Conservation (phyloP, 2,113 vertebrate species). For the Rhinoderma darwinii region DNA sequence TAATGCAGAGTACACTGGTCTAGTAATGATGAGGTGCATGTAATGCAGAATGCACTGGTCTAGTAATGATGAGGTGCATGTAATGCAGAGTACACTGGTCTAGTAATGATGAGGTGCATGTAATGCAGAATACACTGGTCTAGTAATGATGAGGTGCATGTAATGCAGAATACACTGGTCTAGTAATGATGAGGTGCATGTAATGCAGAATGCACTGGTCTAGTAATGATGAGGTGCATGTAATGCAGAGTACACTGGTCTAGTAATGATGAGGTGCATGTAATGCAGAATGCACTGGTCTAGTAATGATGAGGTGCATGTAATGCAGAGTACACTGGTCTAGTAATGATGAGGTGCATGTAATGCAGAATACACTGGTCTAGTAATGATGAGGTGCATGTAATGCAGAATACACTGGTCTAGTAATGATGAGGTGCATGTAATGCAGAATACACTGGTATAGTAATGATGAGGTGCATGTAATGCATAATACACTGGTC, state of each 20-base stretch:
- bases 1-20: not conserved
- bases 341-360: not conserved
- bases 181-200: not conserved
- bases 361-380: not conserved
- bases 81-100: not conserved
- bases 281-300: not conserved
- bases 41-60: not conserved
- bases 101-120: not conserved
- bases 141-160: not conserved
- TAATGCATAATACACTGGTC: not conserved
- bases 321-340: not conserved
- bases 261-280: not conserved
- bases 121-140: not conserved
- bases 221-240: not conserved
- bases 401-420: not conserved
- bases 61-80: not conserved
- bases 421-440: not conserved
- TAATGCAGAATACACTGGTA: not conserved
- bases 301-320: not conserved
- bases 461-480: not conserved
- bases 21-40: not conserved
- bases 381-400: not conserved
- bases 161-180: not conserved
- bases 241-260: not conserved
- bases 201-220: not conserved